Evolutionary conservation across 2,113 vertebrate species (phyloP), one percentile per base, ranked within the genome.

Genomic region (Sander vitreus): DNA sequence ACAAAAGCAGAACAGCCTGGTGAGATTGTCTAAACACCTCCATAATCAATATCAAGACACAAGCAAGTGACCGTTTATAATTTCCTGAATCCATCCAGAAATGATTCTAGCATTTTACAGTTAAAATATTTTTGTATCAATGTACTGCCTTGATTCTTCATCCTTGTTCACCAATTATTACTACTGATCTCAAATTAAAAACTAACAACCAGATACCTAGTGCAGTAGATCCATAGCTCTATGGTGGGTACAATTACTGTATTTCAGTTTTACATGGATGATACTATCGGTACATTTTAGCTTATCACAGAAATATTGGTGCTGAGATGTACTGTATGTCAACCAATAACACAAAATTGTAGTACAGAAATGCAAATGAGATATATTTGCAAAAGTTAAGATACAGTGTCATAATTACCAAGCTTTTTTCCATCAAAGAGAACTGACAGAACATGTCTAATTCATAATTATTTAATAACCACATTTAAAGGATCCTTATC

Each of bases 1-100:
- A 79, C 57, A 47, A 27, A 80, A 75, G 25, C 63, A 48, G 55
- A 62, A 45, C 58, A 78, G 18, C 43, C 59, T 4, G 84, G 92
- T 93, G 73, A 85, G 80, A 71, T 43, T 53, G 25, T 73, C 36
- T 67, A 27, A 75, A 45, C 23, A 1, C 43, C n/a, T 67, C 16
- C 5, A 74, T 45, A 73, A 83, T 85, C 18, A 75, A 63, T 39
- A 70, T 66, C 10, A 6, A 72, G 15, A 78, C 57, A 21, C 18
- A 51, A 7, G 1, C 23, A 19, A 47, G 23, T 39, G 39, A 36
- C 9, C 36, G 33, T 76, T 53, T 15, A 60, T 50, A 25, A 70
- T 58, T 81, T 33, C 12, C 30, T 3, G 4, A 72, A 54, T 53
- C 12, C n/a, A 64, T 60, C 16, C 19, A 73, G 3, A 66, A 85